These are phyloP conservation scores for Cyphotilapia sp. DNA, from an alignment of 2,113 vertebrate species.

Conservation along the genomic window DNA sequence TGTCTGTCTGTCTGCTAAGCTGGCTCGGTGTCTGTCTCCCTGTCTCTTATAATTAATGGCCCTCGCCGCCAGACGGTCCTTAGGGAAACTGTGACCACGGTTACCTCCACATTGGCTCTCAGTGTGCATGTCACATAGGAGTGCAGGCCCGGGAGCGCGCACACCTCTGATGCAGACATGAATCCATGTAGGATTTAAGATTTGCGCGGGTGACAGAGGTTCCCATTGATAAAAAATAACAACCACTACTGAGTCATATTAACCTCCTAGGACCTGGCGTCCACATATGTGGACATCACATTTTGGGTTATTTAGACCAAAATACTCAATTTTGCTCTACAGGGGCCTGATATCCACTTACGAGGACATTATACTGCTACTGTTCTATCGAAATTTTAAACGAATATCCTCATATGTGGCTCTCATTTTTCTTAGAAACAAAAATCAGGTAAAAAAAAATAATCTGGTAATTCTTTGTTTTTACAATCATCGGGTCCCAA, in stretches of 20 bases:
- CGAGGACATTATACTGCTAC: neutral
- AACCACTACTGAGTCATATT: neutral
- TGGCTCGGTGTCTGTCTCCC: slow-evolving; percentile 47
- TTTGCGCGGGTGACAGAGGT: neutral
- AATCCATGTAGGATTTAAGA: neutral
- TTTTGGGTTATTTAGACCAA: neutral
- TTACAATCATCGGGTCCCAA: rapidly evolving
- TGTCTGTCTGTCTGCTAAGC: slow-evolving; percentile 31
- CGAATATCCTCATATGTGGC: neutral
- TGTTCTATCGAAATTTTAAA: neutral
- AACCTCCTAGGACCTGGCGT: neutral
- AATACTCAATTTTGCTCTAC: neutral
- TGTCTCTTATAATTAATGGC: slow-evolving; percentile 63
- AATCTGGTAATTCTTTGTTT: neutral
- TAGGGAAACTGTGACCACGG: slow-evolving; percentile 48
- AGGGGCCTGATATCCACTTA: neutral
- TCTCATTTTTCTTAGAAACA: neutral
- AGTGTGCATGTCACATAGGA: slow-evolving; percentile 26
- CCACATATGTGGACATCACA: neutral
- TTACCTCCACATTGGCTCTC: slow-evolving; percentile 41
- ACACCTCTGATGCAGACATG: neutral
- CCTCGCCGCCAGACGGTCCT: slow-evolving; percentile 47
- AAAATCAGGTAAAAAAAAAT: rapidly evolving
- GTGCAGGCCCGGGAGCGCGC: neutral
- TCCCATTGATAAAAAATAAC: neutral